Percentiles rank a stretch among this genome's conserved stretches.
These are phyloP conservation scores for Phylloscopus trochilus DNA, from an alignment of 2,113 vertebrate genomes.

Conservation along the genomic window DNA sequence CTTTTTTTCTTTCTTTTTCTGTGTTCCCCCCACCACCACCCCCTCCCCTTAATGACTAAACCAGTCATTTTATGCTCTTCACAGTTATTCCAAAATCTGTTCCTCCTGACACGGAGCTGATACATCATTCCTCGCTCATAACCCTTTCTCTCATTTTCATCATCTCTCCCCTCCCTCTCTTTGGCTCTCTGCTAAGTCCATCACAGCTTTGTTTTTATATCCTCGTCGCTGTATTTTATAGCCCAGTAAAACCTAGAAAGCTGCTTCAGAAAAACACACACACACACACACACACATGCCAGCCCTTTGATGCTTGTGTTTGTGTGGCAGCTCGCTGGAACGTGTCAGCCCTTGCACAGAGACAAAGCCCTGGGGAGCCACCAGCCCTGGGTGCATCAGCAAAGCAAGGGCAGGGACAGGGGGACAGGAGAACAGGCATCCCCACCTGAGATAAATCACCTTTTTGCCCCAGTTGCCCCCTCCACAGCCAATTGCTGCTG, in stretches of 20 bases:
- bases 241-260: conserved; percentile 61
- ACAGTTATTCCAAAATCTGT: conserved; percentile 51
- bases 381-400: neutral
- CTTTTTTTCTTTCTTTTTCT: neutral
- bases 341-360: neutral
- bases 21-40: too few relatives aligned
- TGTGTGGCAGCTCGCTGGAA: conserved; percentile 29
- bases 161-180: conserved; percentile 29
- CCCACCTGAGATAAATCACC: neutral
- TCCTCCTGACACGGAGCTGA: conserved; percentile 37
- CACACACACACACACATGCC: neutral
- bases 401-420: neutral
- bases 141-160: conserved; percentile 8
- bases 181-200: conserved; percentile 69
- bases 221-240: conserved; percentile 23
- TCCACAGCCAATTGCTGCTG: neutral
- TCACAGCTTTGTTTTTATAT: conserved; percentile 67
- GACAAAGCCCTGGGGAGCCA: neutral
- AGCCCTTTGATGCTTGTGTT: conserved; percentile 47
- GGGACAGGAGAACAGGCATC: neutral
- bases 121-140: conserved; percentile 20
- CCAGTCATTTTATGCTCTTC: conserved; percentile 53
- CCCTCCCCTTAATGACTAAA: conserved; percentile 33
- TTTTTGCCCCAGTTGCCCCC: neutral
- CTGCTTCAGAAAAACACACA: neutral